Percentiles rank a stretch among this genome's conserved stretches.
phyloP scores from a whole-genome alignment of 2,888 invertebrate species.

The Torymus auratus region DNA sequence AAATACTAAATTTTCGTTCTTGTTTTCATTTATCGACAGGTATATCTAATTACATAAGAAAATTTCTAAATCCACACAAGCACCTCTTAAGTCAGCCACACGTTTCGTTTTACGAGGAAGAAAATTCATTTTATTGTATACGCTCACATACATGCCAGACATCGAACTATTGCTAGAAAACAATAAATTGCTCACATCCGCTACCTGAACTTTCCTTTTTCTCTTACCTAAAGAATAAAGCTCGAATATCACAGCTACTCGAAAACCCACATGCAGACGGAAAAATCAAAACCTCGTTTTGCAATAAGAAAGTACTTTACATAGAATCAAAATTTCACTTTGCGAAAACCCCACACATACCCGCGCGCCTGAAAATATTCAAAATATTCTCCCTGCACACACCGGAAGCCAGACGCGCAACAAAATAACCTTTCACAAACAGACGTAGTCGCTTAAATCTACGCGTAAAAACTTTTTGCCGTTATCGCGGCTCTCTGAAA shows the following conservation, averaged over 20 bases:
- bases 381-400: no score
- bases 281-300: constrained; percentile 4
- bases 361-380: no score
- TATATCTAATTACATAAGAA: constrained; percentile 21
- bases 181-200: constrained; percentile 32
- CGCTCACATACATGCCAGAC: neutral
- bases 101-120: constrained; percentile 10
- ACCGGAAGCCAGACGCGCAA: neutral
- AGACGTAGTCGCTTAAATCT: no score
- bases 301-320: constrained; percentile 11
- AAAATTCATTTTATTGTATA: constrained; percentile 31
- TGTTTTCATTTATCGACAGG: neutral
- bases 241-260: neutral
- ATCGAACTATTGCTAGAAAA: constrained; percentile 2
- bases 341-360: neutral
- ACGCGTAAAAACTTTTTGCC: no score
- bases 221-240: neutral
- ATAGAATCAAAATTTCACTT: constrained; percentile 1
- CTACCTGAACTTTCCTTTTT: constrained; percentile 22
- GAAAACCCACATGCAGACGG: neutral
- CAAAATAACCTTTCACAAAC: no score
- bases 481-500: no score
- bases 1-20: no score
- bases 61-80: neutral
- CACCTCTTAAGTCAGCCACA: neutral